A percentile compares a stretch with the other conserved stretches of the same genome.
Evolutionary conservation across 2,113 vertebrate species (phyloP).

Genomic region (Notechis scutatus): DNA sequence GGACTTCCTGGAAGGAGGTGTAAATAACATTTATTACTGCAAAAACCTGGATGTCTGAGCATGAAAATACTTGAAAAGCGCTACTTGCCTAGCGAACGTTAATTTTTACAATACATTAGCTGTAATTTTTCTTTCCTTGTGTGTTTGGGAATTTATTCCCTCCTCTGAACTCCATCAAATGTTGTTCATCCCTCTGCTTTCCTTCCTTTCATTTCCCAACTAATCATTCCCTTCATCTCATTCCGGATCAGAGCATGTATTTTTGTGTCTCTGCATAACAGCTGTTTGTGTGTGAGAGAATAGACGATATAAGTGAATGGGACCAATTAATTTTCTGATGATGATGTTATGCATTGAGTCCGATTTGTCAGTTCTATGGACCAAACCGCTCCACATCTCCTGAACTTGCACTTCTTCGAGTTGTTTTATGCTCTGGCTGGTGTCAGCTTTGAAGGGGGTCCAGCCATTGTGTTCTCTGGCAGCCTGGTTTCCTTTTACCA

Average conservation of each 20-base stretch:
- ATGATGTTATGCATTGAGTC: not conserved
- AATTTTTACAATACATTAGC: not conserved
- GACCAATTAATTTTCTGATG: not conserved
- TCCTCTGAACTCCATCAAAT: not conserved
- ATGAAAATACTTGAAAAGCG: not conserved
- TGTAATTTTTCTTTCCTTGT: not conserved
- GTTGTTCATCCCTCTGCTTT: not conserved
- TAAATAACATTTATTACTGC: not conserved
- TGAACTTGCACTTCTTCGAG: not conserved
- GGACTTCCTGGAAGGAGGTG: not conserved
- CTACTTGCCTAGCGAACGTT: not conserved
- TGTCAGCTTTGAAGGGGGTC: not conserved
- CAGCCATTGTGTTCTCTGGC: not conserved
- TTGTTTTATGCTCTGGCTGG: not conserved
- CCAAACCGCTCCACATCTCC: not conserved
- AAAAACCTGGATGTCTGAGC: not conserved
- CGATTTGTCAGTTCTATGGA: not conserved
- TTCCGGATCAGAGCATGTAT: not conserved
- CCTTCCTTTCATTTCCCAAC: not conserved
- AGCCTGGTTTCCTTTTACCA: not conserved
- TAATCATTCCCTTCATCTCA: not conserved
- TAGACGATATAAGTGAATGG: not conserved
- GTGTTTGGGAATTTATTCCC: not conserved
- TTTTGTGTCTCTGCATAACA: not conserved
- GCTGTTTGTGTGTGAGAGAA: not conserved